Evolutionary conservation across 2,888 invertebrate genomes (phyloP), one percentile per base, ranked within the genome.

Genomic region (Pegoplata infirma): DNA sequence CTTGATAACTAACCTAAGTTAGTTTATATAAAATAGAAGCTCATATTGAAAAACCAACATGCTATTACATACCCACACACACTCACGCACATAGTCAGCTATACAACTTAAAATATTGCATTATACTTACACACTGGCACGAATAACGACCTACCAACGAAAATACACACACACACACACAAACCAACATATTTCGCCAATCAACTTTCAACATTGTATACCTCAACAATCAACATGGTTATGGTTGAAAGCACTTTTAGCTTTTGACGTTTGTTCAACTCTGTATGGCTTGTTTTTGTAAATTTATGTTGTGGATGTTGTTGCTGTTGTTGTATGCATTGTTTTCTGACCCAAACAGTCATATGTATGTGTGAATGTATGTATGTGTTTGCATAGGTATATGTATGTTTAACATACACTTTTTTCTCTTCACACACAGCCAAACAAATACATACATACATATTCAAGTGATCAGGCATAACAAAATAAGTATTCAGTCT

Each of bases 171-270:
- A 5, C 7, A 21, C 47, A 56, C 0, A 71, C 32, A 59, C 51
- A 53, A 36, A 55, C 59, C 51, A 46, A 66, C 72, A 77, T 63
- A 72, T 77, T 72, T 63, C 49, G 40, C 72, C 72, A 72, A 77
- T 77, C 67, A 73, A 77, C 63, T 73, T 67, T 73, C 61, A 77
- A 63, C 72, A 63, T 72, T 77, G 67, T 72, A 58, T 46, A 67
- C 67, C 77, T 56, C 77, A 77, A 72, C 77, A 77, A 73, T 77
- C 77, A 73, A 73, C 67, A 72, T 67, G 67, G 67, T 67, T 72
- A 72, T 40, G 77, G 72, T 63, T 68, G 67, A 77, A 72, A 58
- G 67, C 49, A 67, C 61, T 77, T 77, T 72, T 63, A 73, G 77
- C 51, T 51, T 73, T 72, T 73, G 61, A 73, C 67, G 59, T 73